Evolutionary conservation across 2,888 invertebrate species (phyloP).

Genomic region (Netelia inedita): DNA sequence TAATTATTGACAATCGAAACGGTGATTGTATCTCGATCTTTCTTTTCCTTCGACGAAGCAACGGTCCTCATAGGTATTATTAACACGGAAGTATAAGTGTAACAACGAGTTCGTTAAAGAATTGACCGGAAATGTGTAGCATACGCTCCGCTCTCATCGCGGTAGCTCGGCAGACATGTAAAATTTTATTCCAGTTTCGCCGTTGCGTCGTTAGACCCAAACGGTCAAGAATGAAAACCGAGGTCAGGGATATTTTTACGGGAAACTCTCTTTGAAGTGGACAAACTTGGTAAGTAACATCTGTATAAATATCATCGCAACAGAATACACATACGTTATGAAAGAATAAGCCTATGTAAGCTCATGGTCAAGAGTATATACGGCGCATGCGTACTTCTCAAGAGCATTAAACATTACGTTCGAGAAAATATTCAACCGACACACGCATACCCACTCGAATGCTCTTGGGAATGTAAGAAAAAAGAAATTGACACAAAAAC

Average conservation of each 20-base stretch:
- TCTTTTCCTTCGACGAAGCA: no score
- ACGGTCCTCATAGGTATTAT: no score
- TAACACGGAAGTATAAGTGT: no score
- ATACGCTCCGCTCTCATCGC: no score
- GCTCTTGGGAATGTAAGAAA: conserved; percentile 12
- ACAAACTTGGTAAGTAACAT: conserved; percentile 21
- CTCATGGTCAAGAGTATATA: conserved; percentile 35
- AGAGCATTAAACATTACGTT: conserved; percentile 18
- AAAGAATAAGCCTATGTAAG: conserved; percentile 18
- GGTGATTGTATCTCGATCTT: no score
- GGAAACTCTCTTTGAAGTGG: conserved; percentile 31
- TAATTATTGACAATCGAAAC: no score
- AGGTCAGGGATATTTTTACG: conserved; percentile 57
- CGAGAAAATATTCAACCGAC: background rate
- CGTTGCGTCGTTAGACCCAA: conserved; percentile 43
- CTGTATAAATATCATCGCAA: background rate
- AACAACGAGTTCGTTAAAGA: no score
- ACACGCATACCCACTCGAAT: background rate
- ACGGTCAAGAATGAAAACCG: conserved; percentile 42
- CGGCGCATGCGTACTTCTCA: conserved; percentile 28
- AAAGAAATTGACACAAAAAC: background rate
- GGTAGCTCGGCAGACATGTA: background rate
- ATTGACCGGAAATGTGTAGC: no score
- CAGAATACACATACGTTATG: conserved; percentile 2
- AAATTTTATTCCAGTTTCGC: conserved; percentile 35